phyloP scores from a whole-genome alignment of 2,113 vertebrate genomes.

The Butorides virescens region DNA sequence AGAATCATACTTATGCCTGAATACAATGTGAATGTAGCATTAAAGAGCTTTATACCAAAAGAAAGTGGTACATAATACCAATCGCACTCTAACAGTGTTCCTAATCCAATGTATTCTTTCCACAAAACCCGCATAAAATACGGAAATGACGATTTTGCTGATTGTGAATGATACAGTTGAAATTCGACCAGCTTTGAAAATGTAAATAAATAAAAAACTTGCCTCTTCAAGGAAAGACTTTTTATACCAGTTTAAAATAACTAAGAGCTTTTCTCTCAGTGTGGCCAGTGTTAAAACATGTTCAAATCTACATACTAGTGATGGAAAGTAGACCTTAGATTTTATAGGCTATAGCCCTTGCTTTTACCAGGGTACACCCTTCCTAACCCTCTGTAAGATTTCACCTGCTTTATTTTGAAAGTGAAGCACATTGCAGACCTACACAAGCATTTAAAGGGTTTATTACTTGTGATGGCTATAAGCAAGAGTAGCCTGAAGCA shows the following conservation, averaged over 20 bases:
- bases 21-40: constrained; percentile 31
- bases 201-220: constrained; percentile 54
- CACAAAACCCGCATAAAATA: constrained; percentile 38
- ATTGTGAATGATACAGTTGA: not conserved
- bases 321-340: constrained; percentile 5
- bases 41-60: constrained; percentile 51
- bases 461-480: not conserved
- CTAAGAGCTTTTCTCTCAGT: not conserved
- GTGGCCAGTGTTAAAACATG: not conserved
- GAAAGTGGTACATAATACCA: constrained; percentile 4
- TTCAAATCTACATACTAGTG: not conserved
- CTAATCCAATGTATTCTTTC: constrained; percentile 57
- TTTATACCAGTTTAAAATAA: not conserved
- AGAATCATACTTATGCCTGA: not conserved
- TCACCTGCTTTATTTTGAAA: not conserved
- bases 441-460: not conserved
- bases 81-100: constrained; percentile 29
- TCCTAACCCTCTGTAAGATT: not conserved
- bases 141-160: constrained; percentile 43
- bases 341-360: not conserved
- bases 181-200: constrained; percentile 13
- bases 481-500: not conserved
- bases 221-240: not conserved
- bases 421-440: not conserved
- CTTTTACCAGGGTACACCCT: not conserved